These are phyloP conservation scores for Rapana venosa DNA, from an alignment of 2,888 invertebrate species.

Conservation along the genomic window DNA sequence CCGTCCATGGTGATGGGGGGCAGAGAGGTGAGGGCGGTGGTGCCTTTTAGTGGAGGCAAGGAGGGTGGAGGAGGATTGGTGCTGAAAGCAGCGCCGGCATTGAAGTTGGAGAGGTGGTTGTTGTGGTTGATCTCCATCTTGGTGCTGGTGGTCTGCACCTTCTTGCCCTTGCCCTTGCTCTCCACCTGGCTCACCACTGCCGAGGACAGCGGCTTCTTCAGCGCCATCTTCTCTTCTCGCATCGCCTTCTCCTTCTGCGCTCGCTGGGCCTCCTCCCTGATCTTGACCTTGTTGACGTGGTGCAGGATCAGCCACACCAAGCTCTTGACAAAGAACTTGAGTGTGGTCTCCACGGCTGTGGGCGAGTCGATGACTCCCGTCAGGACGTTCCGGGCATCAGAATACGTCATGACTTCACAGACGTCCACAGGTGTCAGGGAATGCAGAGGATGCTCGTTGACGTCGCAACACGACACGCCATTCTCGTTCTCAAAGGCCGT, in stretches of 20 bases:
- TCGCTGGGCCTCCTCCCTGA: conserved; percentile 52
- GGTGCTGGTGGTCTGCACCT: conserved; percentile 44
- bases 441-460: conserved; percentile 70
- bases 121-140: conserved; percentile 52
- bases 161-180: conserved; percentile 41
- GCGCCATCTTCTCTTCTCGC: conserved; percentile 24
- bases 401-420: conserved; percentile 72
- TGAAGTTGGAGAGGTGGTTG: conserved; percentile 49
- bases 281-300: conserved; percentile 67
- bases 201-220: conserved; percentile 32
- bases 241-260: conserved; percentile 45
- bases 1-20: conserved; percentile 43
- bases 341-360: conserved; percentile 72
- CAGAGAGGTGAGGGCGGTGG: conserved; percentile 40
- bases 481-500: conserved; percentile 73
- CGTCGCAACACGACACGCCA: conserved; percentile 53
- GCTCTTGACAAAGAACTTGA: conserved; percentile 75
- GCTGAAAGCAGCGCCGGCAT: conserved; percentile 23
- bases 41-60: conserved; percentile 24
- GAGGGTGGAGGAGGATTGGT: conserved; percentile 27
- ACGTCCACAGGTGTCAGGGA: conserved; percentile 72
- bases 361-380: conserved; percentile 79
- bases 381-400: conserved; percentile 78
- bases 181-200: conserved; percentile 43
- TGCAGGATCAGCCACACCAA: conserved; percentile 77